These are phyloP conservation scores for Nasonia longicornis DNA, from an alignment of 1,140 invertebrate genomes.

Conservation along the genomic window DNA sequence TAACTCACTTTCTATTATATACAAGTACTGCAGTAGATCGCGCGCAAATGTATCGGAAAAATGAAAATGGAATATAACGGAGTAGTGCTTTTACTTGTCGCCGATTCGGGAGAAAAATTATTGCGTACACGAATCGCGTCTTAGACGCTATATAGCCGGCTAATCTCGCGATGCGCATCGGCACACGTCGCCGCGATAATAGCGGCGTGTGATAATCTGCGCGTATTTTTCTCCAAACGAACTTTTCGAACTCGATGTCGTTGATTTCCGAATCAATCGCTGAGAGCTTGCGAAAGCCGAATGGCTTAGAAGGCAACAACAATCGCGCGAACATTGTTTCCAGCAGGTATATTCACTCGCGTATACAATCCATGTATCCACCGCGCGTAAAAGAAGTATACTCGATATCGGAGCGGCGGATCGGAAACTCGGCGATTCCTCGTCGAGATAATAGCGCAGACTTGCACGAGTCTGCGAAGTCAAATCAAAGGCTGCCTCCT, in stretches of 20 bases:
- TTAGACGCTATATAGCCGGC: neutral
- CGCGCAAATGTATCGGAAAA: neutral
- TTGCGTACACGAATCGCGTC: neutral
- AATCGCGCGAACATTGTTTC: neutral
- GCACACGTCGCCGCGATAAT: too few species aligned
- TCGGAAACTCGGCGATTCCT: neutral
- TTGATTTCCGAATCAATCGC: neutral
- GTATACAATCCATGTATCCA: neutral
- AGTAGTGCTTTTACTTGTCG: conserved; percentile 21
- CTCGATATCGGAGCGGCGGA: neutral
- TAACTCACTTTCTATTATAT: conserved; percentile 8
- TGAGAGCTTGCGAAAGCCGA: neutral
- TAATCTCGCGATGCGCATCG: conserved; percentile 20
- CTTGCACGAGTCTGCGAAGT: neutral
- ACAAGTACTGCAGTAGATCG: too few species aligned
- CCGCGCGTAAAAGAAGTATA: neutral
- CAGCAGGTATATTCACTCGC: neutral
- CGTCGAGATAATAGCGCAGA: neutral
- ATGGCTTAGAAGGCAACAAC: neutral
- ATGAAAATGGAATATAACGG: neutral
- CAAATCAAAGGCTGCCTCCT: conserved; percentile 3
- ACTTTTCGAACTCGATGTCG: neutral
- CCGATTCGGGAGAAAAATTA: conserved; percentile 1
- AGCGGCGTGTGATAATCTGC: too few species aligned
- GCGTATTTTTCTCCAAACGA: too few species aligned